Evolutionary conservation across 2,113 vertebrate genomes (phyloP).

Genomic region (Crotalus tigris): DNA sequence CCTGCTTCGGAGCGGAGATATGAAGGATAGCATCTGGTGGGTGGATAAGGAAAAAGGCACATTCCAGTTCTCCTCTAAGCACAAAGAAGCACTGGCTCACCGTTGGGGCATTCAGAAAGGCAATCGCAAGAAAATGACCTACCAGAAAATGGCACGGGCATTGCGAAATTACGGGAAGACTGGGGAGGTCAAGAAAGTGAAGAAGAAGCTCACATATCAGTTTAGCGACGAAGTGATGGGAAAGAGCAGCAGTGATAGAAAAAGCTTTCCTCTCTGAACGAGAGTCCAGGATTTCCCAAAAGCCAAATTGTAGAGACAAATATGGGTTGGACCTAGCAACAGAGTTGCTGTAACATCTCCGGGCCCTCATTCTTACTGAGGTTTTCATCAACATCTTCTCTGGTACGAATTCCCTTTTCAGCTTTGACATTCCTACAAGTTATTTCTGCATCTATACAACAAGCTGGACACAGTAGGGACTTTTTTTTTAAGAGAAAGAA

Average conservation of each 20-base stretch:
- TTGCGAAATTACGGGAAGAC: constrained; percentile 98
- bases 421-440: constrained; percentile 64
- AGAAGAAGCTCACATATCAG: constrained; percentile 98
- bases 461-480: constrained; percentile 59
- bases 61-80: constrained; percentile 99
- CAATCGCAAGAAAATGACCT: constrained; percentile 99
- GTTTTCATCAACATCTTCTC: constrained; percentile 55
- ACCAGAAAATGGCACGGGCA: constrained; percentile 98
- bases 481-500: constrained; percentile 29
- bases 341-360: constrained; percentile 54
- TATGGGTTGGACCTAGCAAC: constrained; percentile 55
- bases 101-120: constrained; percentile 98
- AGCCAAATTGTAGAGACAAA: constrained; percentile 47
- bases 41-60: constrained; percentile 97
- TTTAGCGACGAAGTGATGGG: constrained; percentile 97
- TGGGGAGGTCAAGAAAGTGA: constrained; percentile 96
- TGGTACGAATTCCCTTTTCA: constrained; percentile 69
- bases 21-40: constrained; percentile 99
- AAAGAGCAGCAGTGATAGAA: constrained; percentile 81
- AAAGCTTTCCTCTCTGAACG: constrained; percentile 78
- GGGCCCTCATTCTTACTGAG: constrained; percentile 50
- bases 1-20: constrained; percentile 91
- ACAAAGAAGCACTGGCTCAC: constrained; percentile 93
- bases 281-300: constrained; percentile 45
- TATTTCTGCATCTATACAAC: constrained; percentile 57